Base-by-base conservation (phyloP, 2,888 invertebrate genomes). In the Scaptomyza caliginosa region DNA sequence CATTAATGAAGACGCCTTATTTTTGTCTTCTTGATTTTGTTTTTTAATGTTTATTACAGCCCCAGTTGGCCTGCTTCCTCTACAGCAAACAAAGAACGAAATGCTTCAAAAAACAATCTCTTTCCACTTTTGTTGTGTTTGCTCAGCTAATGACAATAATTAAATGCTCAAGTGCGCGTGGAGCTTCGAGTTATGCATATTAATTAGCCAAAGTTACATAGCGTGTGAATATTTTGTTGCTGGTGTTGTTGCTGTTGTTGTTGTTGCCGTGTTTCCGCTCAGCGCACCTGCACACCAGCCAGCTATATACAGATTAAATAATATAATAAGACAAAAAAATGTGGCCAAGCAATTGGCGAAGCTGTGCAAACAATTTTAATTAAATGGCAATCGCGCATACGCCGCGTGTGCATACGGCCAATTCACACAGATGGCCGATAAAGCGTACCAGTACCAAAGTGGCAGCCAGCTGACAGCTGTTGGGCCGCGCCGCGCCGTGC, bases 301-400 rank as follows among this genome's bases (percentile, higher is more conserved):
- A 32, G 32, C 51, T 28, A 30, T 26, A 32, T 42, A 58, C 52
- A 67, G 43, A 58, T 46, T 39, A 56, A 64, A 60, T 57, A 63
- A 66, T 58, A 49, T 19, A 38, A 38, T 19, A 65, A 52, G 30
- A 57, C 58, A 66, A 81, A 71, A 49, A 52, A 45, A 59, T 46
- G 43, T 71, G 57, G 49, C 50, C 52, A 50, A 63, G 59, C 59
- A 64, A 76, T 75, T 64, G 74, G 62, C 62, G 62, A 71, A 54
- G 72, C 71, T 80, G 81, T 77, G 83, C 85, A 79, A 82, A 82
- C 85, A 83, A 83, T 83, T 83, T 83, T 83, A 83, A 83, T 83
- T 83, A 83, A 83, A 83, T 74, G 85, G 80, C 83, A 85, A 85
- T 83, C 76, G 81, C 81, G 84, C 84, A 83, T 85, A 82, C 82